Evolutionary conservation across 2,888 invertebrate species (phyloP).

Genomic region (Mechanitis messenoides): DNA sequence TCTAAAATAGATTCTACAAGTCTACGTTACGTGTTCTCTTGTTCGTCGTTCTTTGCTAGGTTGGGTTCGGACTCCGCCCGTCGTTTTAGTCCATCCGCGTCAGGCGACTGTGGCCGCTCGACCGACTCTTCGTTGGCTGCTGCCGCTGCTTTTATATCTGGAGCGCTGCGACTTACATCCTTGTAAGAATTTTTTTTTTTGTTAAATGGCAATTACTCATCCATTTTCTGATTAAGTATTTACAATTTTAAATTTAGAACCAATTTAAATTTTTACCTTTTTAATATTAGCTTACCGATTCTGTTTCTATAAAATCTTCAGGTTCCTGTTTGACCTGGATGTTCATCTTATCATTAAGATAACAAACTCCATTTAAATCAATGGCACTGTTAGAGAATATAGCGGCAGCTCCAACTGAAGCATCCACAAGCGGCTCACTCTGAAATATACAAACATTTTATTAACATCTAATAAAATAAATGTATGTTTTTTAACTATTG

Average conservation of each 20-base stretch:
- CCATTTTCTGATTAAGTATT: no score
- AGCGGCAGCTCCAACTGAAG: constrained; percentile 82
- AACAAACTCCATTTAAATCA: constrained; percentile 87
- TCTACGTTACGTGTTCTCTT: constrained; percentile 48
- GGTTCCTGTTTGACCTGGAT: constrained; percentile 64
- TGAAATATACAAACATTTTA: constrained; percentile 30
- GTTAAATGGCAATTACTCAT: no score
- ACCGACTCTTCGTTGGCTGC: constrained; percentile 37
- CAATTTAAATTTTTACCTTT: background rate
- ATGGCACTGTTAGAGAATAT: constrained; percentile 92
- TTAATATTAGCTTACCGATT: constrained; percentile 45
- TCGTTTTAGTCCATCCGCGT: constrained; percentile 69
- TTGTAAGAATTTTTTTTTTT: constrained; percentile 24
- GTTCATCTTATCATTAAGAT: constrained; percentile 84
- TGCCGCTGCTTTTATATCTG: constrained; percentile 69
- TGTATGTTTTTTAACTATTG: background rate
- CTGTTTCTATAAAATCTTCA: constrained; percentile 54
- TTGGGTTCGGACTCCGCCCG: constrained; percentile 81
- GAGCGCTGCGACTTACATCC: constrained; percentile 78
- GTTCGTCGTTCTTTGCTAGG: constrained; percentile 70
- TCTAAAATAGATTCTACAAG: background rate
- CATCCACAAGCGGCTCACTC: constrained; percentile 68
- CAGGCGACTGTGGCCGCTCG: constrained; percentile 50
- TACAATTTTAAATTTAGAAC: background rate
- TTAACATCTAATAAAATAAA: constrained; percentile 10